phyloP scores from a whole-genome alignment of 2,888 invertebrate genomes.

The Ecliptopera silaceata region DNA sequence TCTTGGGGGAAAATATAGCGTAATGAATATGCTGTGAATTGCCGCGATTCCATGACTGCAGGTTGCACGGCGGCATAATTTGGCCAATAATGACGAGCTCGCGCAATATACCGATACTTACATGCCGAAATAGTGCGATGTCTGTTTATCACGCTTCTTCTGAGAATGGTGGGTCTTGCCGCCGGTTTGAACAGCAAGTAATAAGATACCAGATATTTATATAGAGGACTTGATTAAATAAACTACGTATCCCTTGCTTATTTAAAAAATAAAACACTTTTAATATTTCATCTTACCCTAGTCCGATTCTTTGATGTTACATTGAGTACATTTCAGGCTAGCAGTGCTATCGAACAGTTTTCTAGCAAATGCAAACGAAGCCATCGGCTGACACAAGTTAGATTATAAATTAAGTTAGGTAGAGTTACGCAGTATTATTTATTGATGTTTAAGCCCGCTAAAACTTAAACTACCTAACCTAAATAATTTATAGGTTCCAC shows the following conservation, averaged over 20 bases:
- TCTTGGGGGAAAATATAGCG: constrained; percentile 65
- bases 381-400: constrained; percentile 4
- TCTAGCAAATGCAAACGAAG: not conserved
- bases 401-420: constrained; percentile 47
- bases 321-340: too few relatives aligned
- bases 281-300: too few relatives aligned
- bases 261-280: too few relatives aligned
- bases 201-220: not conserved
- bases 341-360: too few relatives aligned
- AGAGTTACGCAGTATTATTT: constrained; percentile 51
- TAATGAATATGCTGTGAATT: constrained; percentile 69
- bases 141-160: not conserved
- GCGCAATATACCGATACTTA: not conserved
- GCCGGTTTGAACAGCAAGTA: not conserved
- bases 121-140: not conserved
- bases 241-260: too few relatives aligned
- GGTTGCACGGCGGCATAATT: constrained; percentile 49
- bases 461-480: constrained; percentile 56
- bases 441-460: constrained; percentile 52
- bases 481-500: constrained; percentile 63
- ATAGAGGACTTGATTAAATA: not conserved
- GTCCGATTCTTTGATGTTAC: too few relatives aligned
- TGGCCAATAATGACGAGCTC: constrained; percentile 43
- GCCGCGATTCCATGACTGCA: constrained; percentile 33
- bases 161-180: not conserved